These are phyloP conservation scores for Oxygymnocypris stewartii DNA, from an alignment of 2,113 vertebrate genomes.

Conservation along the genomic window DNA sequence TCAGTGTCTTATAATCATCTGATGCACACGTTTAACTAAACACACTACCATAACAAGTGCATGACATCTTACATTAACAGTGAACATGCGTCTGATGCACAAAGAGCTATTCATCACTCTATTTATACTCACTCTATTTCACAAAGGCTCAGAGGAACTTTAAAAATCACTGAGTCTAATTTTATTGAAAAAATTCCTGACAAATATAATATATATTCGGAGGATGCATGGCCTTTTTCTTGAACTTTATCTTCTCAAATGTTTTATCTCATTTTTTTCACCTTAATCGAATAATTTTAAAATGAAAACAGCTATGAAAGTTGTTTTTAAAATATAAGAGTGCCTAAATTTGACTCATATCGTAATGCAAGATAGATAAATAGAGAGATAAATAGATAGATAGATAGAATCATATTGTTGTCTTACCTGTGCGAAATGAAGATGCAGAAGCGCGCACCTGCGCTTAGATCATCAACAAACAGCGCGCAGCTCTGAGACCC, in stretches of 20 bases:
- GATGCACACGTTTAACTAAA: neutral
- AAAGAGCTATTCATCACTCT: neutral
- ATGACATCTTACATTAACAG: neutral
- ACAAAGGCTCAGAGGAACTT: neutral
- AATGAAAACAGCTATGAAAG: neutral
- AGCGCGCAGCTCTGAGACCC: neutral
- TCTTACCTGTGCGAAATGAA: slow-evolving; percentile 21
- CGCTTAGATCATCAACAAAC: neutral
- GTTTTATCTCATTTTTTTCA: neutral
- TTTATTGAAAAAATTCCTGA: neutral
- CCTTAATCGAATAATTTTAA: neutral
- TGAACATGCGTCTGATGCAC: neutral
- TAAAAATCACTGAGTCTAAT: neutral
- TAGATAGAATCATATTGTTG: neutral
- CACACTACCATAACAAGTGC: neutral
- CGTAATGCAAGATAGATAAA: neutral
- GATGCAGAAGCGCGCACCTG: neutral
- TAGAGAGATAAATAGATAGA: neutral
- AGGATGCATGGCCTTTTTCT: neutral
- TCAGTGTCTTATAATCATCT: neutral
- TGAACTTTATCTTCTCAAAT: neutral
- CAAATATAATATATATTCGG: neutral
- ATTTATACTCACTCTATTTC: neutral
- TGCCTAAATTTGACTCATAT: neutral
- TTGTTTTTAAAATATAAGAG: neutral